phyloP scores from a whole-genome alignment of 2,888 invertebrate genomes.

The Drosophila meridiana region DNA sequence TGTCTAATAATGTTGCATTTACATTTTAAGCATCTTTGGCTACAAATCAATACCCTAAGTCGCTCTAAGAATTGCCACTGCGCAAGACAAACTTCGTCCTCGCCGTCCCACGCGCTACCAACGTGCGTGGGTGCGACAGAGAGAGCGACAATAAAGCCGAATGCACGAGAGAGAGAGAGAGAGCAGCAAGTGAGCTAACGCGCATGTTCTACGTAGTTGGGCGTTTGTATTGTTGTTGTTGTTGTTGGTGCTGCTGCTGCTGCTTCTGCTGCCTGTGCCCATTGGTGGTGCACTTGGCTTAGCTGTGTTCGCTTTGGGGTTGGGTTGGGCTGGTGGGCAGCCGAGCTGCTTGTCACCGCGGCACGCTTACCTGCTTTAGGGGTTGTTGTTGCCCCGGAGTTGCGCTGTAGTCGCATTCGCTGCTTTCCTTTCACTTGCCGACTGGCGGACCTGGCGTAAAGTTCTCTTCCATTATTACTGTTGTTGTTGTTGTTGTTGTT shows the following conservation, averaged over 20 bases:
- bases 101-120: slow-evolving; percentile 30
- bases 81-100: slow-evolving; percentile 65
- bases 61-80: slow-evolving; percentile 34
- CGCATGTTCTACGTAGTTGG: slow-evolving; percentile 64
- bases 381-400: slow-evolving; percentile 78
- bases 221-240: slow-evolving; percentile 47
- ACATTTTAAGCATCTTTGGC: slow-evolving; percentile 9
- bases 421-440: slow-evolving; percentile 61
- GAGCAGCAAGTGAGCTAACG: slow-evolving; percentile 22
- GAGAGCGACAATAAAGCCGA: not conserved
- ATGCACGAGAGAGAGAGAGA: not conserved
- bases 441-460: slow-evolving; percentile 42
- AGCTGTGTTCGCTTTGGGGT: slow-evolving; percentile 49
- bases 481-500: slow-evolving; percentile 19
- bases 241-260: not conserved
- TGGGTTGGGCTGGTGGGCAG: slow-evolving; percentile 19
- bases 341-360: slow-evolving; percentile 31
- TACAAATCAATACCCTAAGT: slow-evolving; percentile 61
- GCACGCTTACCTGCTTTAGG: slow-evolving; percentile 58
- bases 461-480: slow-evolving; percentile 30
- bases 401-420: slow-evolving; percentile 61
- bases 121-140: slow-evolving; percentile 21
- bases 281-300: slow-evolving; percentile 72
- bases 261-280: slow-evolving; percentile 2
- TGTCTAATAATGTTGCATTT: not conserved